Base-by-base conservation (phyloP, 1,140 invertebrate genomes). In the Drosophila virilis region DNA sequence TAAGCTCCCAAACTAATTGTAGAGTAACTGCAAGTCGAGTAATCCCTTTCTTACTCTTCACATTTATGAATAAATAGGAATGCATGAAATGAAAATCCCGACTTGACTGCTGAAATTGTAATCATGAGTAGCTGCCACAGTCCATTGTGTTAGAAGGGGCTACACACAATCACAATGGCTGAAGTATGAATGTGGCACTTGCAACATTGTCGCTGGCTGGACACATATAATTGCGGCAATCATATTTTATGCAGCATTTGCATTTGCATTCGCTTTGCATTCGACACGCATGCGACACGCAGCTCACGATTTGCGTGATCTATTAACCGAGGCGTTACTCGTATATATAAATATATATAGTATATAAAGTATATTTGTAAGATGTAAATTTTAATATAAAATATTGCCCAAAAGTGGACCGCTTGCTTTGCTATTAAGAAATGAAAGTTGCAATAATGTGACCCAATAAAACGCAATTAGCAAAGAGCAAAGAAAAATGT, bases 171-270 rank as follows among this genome's bases (percentile, higher is more conserved):
- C 50, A 35, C 32, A 52, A 52, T 35, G 50, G 2, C 33, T 52
- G 32, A 13, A 8, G 28, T 3, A 51, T 9, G 22, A 51, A 32
- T 33, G 48, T 35, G 51, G 51, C 51, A 17, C 35, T 54, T 54
- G 51, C 52, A 55, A 55, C 52, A 55, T 8, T 55, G 13, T 17
- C 35, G 33, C 35, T 15, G 12, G 33, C 52, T 55, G 59, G 42
- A 50, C 60, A 71, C 45, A 42, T 48, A 37, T 66, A 72, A 72
- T 72, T 67, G 54, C 32, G 22, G 70, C 64, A 67, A 73, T 73
- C 70, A 73, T 66, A 72, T 72, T 72, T 66, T 58, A 66, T 72
- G 61, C 69, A 65, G 38, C 17, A 43, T 43, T 43, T 58, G 37
- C 55, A 58, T 58, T 58, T 38, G 52, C 69, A 71, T 51, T 66